Percentiles rank a stretch among this genome's conserved stretches.
Evolutionary conservation across 1,140 invertebrate genomes (phyloP).

Genomic region (Acromyrmex charruanus): DNA sequence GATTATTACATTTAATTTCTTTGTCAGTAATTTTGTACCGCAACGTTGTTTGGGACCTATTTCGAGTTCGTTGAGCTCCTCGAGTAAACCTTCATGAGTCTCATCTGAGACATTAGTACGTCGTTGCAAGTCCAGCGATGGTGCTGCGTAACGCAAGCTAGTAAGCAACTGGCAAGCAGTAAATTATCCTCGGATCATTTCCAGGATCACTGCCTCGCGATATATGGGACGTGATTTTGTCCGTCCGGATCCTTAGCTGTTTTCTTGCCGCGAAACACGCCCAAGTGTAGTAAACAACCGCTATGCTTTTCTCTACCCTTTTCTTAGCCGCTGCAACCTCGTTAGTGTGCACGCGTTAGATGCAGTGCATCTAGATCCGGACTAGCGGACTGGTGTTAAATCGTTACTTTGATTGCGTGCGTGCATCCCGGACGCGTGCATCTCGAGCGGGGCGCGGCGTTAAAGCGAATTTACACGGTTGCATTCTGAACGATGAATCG

Average conservation of each 20-base stretch:
- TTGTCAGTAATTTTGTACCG: constrained; percentile 10
- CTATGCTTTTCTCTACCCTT: constrained; percentile 40
- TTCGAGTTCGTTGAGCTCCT: constrained; percentile 8
- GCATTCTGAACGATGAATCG: constrained; percentile 33
- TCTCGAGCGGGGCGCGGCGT: constrained; percentile 37
- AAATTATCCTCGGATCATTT: constrained; percentile 56
- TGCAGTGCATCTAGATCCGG: constrained; percentile 51
- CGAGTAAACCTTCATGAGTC: not conserved
- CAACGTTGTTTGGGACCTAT: constrained; percentile 19
- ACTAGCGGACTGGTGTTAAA: constrained; percentile 58
- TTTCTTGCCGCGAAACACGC: constrained; percentile 54
- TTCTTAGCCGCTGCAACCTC: constrained; percentile 48
- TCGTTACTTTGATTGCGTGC: constrained; percentile 66
- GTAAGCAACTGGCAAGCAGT: constrained; percentile 8
- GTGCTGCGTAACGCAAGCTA: not conserved
- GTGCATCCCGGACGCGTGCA: constrained; percentile 10
- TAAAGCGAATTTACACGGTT: constrained; percentile 49
- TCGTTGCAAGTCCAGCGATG: constrained; percentile 3
- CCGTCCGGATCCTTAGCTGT: not conserved
- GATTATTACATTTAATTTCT: not conserved
- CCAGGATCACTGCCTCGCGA: constrained; percentile 30
- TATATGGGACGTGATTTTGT: constrained; percentile 47
- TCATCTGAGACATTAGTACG: constrained; percentile 45
- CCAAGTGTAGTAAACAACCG: constrained; percentile 47
- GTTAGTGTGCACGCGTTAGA: constrained; percentile 53